Evolutionary conservation across 2,888 invertebrate genomes (phyloP), one percentile per base, ranked within the genome.

Genomic region (Toxonevra muliebris): DNA sequence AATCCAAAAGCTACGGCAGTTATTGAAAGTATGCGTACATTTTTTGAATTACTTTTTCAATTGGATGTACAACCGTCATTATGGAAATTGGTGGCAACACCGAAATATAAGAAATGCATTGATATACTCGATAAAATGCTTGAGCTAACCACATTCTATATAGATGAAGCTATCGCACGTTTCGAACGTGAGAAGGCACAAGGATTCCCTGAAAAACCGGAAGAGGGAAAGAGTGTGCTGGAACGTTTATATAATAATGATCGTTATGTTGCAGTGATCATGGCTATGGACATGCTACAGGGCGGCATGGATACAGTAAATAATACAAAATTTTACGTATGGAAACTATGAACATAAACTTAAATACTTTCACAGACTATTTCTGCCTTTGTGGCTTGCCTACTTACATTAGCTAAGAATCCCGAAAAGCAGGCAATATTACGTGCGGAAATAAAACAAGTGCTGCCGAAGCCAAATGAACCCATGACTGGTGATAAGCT

Each of bases 261-360:
- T 76, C 87, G 88, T 68, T 86, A 86, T 75, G 87, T 90, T 12
- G 92, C 91, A 0, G 77, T 88, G 30, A 87, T 89, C 73, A 90
- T 91, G 89, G 89, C 89, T 1, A 87, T 89, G 73, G 92, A 92
- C 79, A 89, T 92, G 89, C 76, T 92, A 20, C 84, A 89, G 58
- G 91, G 91, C 58, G 92, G 92, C 66, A 87, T 91, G 50, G 92
- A 92, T 79, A 92, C 92, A 65, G 92, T 93, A 84, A 86, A 85
- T 73, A 30, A 30, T 19, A 4, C 8, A 30, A 53, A n/a, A n/a
- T n/a, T 30, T 4, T 2, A 30, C 30, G 9, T 8, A 55, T 10
- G n/a, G n/a, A n/a, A n/a, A n/a, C n/a, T n/a, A n/a, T n/a, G n/a
- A n/a, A n/a, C n/a, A n/a, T n/a, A 86, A 85, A 74, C 15, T 65